Base-by-base conservation (phyloP, 64 coral and sea anemone species). In the Montipora foliosa region DNA sequence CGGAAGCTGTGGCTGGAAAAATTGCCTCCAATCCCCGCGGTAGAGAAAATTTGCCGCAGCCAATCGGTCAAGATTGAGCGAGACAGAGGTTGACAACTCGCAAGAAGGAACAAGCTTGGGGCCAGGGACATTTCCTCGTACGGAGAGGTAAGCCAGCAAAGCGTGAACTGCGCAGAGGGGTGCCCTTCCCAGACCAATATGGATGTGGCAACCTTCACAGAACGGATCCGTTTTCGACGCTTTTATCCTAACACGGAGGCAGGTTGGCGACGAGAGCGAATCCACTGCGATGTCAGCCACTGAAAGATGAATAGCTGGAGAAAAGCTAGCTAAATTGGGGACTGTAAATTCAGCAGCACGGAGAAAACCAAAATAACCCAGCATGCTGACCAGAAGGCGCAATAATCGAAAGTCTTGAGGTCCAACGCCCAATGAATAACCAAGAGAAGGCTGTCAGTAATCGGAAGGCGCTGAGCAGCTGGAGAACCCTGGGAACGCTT, bases 161-260 rank as follows among this genome's bases (percentile, higher is more conserved):
- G 87, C 87, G 37, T 44, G 5, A 15, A 89, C 2, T 15, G 57
- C 46, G 44, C 89, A 90, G 25, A 90, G 51, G 15, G 37, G 52
- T 55, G 4, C 52, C 52, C 52, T 55, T 55, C 3, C 0, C 52
- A 55, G 52, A 55, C 52, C 52, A 55, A 55, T 55, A 2, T 55
- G 52, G 52, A 55, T 55, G 52, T 1, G 52, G 52, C 52, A 55
- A 46, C 89, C 89, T 47, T 79, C 2, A 67, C 76, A 8, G 89
- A 90, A 90, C 44, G 89, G 89, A 81, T 90, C 76, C 21, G 89
- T 80, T 81, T 90, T 90, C 6, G 89, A 90, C 9, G 89, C 22
- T 81, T 90, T 90, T 49, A 90, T 90, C 76, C 75, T 19, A 14
- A 80, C 78, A 25, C 77, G 0, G 20, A 90, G 44, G 37, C 88